Percentiles rank a stretch among this genome's conserved stretches.
Conservation (phyloP, 1,140 invertebrate species). For the Choristoneura fumiferana region DNA sequence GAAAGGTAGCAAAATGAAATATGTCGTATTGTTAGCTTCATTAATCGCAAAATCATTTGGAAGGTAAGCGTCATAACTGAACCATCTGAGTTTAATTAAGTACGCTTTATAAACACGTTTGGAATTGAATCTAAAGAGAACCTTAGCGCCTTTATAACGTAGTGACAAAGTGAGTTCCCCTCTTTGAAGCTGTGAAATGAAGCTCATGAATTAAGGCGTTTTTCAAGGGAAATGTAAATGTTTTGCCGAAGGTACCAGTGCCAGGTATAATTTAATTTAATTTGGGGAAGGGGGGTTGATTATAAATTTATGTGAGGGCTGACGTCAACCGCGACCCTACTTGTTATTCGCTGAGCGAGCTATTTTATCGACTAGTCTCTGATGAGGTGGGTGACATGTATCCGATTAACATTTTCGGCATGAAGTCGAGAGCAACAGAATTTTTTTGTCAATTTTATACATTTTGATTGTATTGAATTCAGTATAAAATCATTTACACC, state of each 20-base stretch:
- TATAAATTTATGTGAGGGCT: conserved; percentile 68
- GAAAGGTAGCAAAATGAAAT: not conserved
- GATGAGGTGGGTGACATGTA: conserved; percentile 32
- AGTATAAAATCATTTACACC: no score
- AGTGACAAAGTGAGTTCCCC: conserved; percentile 35
- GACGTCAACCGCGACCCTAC: conserved; percentile 44
- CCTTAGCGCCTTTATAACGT: conserved; percentile 26
- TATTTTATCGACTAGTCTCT: conserved; percentile 53
- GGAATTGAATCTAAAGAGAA: conserved; percentile 12
- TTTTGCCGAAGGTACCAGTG: conserved; percentile 52
- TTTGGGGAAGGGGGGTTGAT: conserved; percentile 59
- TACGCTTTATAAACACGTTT: conserved; percentile 25
- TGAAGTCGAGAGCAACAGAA: not conserved
- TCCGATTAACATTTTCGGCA: conserved; percentile 9
- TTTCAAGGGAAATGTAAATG: conserved; percentile 60
- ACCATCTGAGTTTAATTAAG: conserved; percentile 21
- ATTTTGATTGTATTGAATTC: no score
- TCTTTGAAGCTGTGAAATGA: conserved; percentile 34
- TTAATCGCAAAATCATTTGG: conserved; percentile 10
- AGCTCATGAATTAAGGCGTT: conserved; percentile 44
- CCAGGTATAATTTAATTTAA: conserved; percentile 69
- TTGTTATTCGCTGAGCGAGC: conserved; percentile 56
- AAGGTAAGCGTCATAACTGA: conserved; percentile 18
- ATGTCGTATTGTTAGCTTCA: conserved; percentile 5
- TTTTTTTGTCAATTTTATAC: no score